Percentiles rank a stretch among this genome's conserved stretches.
These are phyloP conservation scores for Phylloscopus whistleri DNA, from an alignment of 2,113 vertebrate genomes.

Conservation along the genomic window DNA sequence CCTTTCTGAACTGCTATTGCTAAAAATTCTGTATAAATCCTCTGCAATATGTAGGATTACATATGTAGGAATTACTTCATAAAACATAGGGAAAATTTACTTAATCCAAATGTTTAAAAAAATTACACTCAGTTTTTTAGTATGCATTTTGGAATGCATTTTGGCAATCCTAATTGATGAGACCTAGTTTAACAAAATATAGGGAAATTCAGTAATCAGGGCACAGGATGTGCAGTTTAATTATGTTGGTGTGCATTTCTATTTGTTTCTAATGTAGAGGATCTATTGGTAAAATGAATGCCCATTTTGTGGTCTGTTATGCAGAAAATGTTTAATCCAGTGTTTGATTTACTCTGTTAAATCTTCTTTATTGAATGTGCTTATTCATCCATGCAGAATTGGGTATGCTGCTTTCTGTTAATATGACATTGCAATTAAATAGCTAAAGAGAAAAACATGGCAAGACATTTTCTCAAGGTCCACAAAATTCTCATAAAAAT, in stretches of 20 bases:
- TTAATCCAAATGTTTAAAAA: neutral
- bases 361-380: conserved; percentile 78
- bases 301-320: conserved; percentile 82
- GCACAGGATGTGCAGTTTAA: conserved; percentile 70
- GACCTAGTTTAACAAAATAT: conserved; percentile 62
- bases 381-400: conserved; percentile 77
- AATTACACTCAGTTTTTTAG: neutral
- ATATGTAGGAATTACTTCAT: neutral
- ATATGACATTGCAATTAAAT: conserved; percentile 79
- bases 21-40: neutral
- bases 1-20: neutral
- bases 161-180: conserved; percentile 57
- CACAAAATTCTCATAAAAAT: conserved; percentile 69
- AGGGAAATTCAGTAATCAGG: conserved; percentile 56
- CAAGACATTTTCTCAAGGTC: conserved; percentile 70
- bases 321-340: conserved; percentile 81
- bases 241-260: conserved; percentile 69
- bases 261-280: conserved; percentile 70
- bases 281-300: conserved; percentile 76
- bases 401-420: conserved; percentile 76
- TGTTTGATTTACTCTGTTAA: conserved; percentile 81
- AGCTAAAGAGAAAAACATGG: conserved; percentile 68
- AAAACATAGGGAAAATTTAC: neutral
- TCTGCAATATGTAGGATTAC: neutral
- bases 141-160: conserved; percentile 8